Evolutionary conservation across 2,888 invertebrate species (phyloP).

Genomic region (Mesoligia furuncula): DNA sequence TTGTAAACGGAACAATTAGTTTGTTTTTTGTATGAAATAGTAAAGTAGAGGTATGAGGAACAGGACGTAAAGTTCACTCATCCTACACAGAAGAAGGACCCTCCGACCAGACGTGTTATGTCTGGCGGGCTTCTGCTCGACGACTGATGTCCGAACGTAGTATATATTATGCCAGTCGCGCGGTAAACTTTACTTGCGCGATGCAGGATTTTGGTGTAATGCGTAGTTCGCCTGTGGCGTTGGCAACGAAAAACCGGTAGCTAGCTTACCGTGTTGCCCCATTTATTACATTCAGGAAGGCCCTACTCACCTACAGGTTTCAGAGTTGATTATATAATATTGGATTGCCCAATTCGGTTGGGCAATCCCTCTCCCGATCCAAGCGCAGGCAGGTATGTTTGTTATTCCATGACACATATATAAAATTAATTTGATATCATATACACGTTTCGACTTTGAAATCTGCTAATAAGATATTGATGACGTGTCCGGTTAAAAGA

Average conservation of each 20-base stretch:
- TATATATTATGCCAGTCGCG: neutral
- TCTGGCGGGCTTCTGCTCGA: neutral
- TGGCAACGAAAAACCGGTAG: neutral
- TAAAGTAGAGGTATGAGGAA: neutral
- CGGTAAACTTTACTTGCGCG: neutral
- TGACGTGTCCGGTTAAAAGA: constrained; percentile 29
- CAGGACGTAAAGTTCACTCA: neutral
- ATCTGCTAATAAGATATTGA: constrained; percentile 14
- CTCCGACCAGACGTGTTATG: neutral
- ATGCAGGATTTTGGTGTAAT: neutral
- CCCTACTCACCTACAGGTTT: neutral
- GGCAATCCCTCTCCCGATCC: neutral
- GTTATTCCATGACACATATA: constrained; percentile 2
- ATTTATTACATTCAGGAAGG: neutral
- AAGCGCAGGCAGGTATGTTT: neutral
- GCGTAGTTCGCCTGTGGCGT: too few species aligned
- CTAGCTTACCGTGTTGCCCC: neutral
- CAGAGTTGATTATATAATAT: neutral
- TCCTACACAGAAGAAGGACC: neutral
- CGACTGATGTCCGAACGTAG: neutral
- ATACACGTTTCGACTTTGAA: neutral
- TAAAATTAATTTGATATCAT: constrained; percentile 4
- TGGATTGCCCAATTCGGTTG: neutral
- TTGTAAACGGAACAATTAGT: neutral
- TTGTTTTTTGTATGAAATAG: neutral